These are phyloP conservation scores for Hecatera dysodea DNA, from an alignment of 2,888 invertebrate genomes.

Conservation along the genomic window DNA sequence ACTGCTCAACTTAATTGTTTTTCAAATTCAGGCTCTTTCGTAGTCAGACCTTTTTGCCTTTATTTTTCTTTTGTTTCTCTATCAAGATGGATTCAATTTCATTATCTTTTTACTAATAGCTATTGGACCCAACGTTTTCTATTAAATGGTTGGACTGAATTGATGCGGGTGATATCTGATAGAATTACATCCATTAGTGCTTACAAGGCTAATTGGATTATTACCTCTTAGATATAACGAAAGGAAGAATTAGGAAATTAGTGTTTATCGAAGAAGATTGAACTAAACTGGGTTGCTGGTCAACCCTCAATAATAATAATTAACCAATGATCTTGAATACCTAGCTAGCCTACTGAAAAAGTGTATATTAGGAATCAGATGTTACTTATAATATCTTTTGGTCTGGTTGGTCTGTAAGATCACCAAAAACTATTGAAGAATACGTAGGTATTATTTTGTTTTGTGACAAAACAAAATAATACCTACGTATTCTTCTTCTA, in stretches of 20 bases:
- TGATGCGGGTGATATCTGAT: slow-evolving; percentile 34
- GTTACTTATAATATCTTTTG: no score
- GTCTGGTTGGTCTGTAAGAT: no score
- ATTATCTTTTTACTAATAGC: slow-evolving; percentile 52
- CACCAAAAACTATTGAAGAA: no score
- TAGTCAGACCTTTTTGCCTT: slow-evolving; percentile 16
- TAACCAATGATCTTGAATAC: no score
- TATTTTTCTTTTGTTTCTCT: slow-evolving; percentile 38
- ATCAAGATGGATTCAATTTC: slow-evolving; percentile 35
- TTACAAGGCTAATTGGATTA: slow-evolving; percentile 35
- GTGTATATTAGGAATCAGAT: no score
- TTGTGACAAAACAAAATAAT: no score
- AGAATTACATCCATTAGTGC: slow-evolving; percentile 41
- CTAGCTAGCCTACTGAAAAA: no score
- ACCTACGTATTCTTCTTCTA: no score
- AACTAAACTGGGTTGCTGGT: background rate
- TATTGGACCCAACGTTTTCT: slow-evolving; percentile 35
- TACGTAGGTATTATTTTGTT: no score
- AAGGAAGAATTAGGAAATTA: background rate
- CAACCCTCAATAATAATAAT: background rate
- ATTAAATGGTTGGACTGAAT: slow-evolving; percentile 19
- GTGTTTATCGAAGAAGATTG: background rate
- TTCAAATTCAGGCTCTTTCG: slow-evolving; percentile 33
- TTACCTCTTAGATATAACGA: background rate
- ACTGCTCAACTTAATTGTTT: slow-evolving; percentile 53